These are phyloP conservation scores for Chrysaora quinquecirrha DNA, from an alignment of 30 jellyfish, hydroid and myxozoan species.

Conservation along the genomic window DNA sequence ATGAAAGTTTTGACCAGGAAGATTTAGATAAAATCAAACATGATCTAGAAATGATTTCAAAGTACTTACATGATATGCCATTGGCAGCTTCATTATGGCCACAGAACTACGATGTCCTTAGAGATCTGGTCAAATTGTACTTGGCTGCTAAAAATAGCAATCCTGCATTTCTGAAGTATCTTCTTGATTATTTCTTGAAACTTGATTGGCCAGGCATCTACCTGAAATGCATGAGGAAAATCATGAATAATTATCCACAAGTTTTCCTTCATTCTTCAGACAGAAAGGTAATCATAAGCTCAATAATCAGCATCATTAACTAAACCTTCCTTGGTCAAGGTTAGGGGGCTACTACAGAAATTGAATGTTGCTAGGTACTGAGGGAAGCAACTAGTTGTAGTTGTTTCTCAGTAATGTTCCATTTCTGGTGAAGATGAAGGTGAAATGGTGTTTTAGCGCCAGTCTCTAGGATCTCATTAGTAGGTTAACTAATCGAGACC, in stretches of 20 bases:
- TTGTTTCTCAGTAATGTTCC: too few species aligned
- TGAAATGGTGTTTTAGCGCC: too few species aligned
- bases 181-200: conserved; percentile 65
- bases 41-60: conserved; percentile 69
- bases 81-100: conserved; percentile 75
- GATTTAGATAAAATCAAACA: conserved; percentile 53
- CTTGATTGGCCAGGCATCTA: conserved; percentile 82
- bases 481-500: too few species aligned
- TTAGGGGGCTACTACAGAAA: too few species aligned
- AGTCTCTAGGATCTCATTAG: too few species aligned
- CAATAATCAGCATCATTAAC: not conserved
- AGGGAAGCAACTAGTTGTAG: too few species aligned
- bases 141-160: conserved; percentile 48
- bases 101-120: conserved; percentile 71
- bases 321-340: too few species aligned
- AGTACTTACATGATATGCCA: conserved; percentile 65
- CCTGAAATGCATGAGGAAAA: conserved; percentile 68
- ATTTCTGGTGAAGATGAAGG: too few species aligned
- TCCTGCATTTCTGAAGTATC: conserved; percentile 28
- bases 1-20: conserved; percentile 42
- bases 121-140: conserved; percentile 71
- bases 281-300: conserved; percentile 48
- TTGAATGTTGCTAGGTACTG: too few species aligned
- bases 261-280: conserved; percentile 75
- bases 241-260: conserved; percentile 74